Conservation (phyloP, 92 coral and sea anemone species). For the Zoanthus gigantus region DNA sequence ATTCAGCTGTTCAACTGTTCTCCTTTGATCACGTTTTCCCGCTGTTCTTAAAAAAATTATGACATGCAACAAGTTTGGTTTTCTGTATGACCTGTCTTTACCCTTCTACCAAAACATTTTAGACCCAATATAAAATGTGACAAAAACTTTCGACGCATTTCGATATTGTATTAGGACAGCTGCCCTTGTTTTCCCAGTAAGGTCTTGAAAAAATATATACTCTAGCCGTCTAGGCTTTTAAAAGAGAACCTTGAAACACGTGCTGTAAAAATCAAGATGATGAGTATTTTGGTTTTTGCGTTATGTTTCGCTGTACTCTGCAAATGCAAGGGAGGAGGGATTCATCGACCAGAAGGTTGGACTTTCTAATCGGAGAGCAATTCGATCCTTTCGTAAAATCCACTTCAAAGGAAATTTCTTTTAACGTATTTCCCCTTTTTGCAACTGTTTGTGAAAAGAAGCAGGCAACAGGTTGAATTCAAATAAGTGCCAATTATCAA, state of each 20-base stretch:
- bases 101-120: not conserved
- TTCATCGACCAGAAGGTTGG: conserved; percentile 29
- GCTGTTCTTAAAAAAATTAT: not conserved
- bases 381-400: not conserved
- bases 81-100: not conserved
- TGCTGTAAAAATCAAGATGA: not conserved
- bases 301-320: conserved; percentile 10
- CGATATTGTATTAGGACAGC: not conserved
- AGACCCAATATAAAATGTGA: not conserved
- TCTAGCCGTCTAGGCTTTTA: not conserved
- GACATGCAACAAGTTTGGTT: not conserved
- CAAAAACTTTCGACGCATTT: not conserved
- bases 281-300: not conserved
- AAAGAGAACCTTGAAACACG: not conserved
- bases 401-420: not conserved
- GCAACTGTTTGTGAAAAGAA: not conserved
- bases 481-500: no score
- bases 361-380: not conserved
- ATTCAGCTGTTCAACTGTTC: not conserved
- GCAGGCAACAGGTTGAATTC: no score
- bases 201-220: no score
- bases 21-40: not conserved
- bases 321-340: not conserved
- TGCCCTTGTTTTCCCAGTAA: not conserved
- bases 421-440: not conserved